Evolutionary conservation across 2,113 vertebrate genomes (phyloP).

Genomic region (Macaca fascicularis): T2T-MFA8v1.1 NC_088385.1:15978001-15978500

Average conservation of each 20-base stretch:
- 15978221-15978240: not conserved
- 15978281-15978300: not conserved
- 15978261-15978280: not conserved
- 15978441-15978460: not conserved
- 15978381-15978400: fast-evolving
- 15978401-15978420: not conserved
- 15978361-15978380: not conserved
- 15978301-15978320: not conserved
- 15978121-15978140: not conserved
- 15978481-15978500: not conserved
- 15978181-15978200: not conserved
- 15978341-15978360: not conserved
- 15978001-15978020: too few species aligned
- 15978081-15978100: not conserved
- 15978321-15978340: not conserved
- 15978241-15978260: not conserved
- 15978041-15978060: not conserved
- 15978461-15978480: not conserved
- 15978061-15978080: not conserved
- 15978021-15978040: not conserved
- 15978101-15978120: slow-evolving; percentile 5
- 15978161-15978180: not conserved
- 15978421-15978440: not conserved
- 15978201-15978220: not conserved
- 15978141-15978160: not conserved